Evolutionary conservation across 2,888 invertebrate species (phyloP), one percentile per base, ranked within the genome.

Genomic region (Copidosoma aretas): DNA sequence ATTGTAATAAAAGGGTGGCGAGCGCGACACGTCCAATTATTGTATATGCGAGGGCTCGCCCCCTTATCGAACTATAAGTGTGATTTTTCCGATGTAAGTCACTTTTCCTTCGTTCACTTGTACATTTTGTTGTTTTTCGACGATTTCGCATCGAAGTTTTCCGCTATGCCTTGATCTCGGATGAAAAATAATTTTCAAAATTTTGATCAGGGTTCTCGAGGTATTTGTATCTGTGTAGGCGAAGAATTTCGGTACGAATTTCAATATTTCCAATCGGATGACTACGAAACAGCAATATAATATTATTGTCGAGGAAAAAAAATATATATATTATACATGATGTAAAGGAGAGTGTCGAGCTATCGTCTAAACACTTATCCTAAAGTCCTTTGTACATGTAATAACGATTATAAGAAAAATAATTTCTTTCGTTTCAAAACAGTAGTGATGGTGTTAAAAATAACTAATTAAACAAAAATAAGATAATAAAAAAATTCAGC

Each of bases 401-500:
- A 32, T 32, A 32, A 32, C 32, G 32, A 32, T 32, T 32, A 32
- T 32, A 32, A 32, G 32, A 8, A 32, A n/a, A 32, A 32, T 32
- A 32, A 32, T 32, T 32, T 32, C 32, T 32, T 32, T 32, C 32
- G 32, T 32, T 32, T 32, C 32, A 32, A 32, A 32, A 32, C 8
- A 53, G 53, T 53, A 53, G 53, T 22, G 22, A 53, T 53, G 24
- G 24, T 53, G 53, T 32, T 32, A 5, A 32, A 32, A 32, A 32
- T 32, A 32, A 32, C 32, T 32, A 32, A 32, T 32, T 32, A 54
- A 25, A 54, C 24, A n/a, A n/a, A 25, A 54, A 56, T 41, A 52
- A 66, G 58, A 25, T 52, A 46, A 65, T 22, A 22, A 46, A 61
- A 39, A 60, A 69, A 25, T 24, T 25, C 17, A 24, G 25, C n/a